Base-by-base conservation (phyloP, 2,888 invertebrate genomes). In the Elysia crispata region DNA sequence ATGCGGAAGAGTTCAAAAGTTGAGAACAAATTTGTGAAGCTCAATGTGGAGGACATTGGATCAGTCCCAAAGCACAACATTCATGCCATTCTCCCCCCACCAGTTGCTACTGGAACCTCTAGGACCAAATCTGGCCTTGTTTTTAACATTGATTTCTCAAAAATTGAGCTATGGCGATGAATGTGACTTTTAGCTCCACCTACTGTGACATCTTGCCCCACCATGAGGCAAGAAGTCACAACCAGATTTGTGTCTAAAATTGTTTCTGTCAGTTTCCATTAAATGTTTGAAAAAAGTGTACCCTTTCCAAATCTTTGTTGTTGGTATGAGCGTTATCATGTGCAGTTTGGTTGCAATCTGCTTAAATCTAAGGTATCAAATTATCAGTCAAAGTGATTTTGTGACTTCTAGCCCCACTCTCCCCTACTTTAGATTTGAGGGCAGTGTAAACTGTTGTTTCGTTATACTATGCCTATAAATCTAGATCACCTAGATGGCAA, bases 21-120 rank as follows among this genome's bases (percentile, higher is more conserved):
- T n/a, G 23, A 31, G 8, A 41, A 41, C 5, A 72, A 72, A 72
- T 49, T 72, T 72, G 72, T 72, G 33, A 72, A 72, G 41, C 72
- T 41, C 31, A 18, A 72, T 18, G 72, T 72, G 3, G 41, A 23
- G 41, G 72, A 72, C 49, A 41, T 13, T 41, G 72, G n/a, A 20
- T 23, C 23, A 6, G 49, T 72, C 41, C 3, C 3, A 41, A 41
- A 41, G 11, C 41, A 41, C 3, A 41, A 41, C 11, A 11, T 41
- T 6, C 60, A 60, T 60, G 60, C 60, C 15, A 25, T 60, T 60
- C 60, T 60, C 25, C 60, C 60, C 3, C 25, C 25, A 3, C 60
- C 60, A 8, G 25, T 25, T 23, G n/a, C 60, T 6, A 25, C n/a
- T 60, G 60, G 60, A 60, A 60, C 60, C n/a, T 60, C 60, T 15